Evolutionary conservation across 2,888 invertebrate species (phyloP), one percentile per base, ranked within the genome.

Genomic region (Mystacides longicornis): DNA sequence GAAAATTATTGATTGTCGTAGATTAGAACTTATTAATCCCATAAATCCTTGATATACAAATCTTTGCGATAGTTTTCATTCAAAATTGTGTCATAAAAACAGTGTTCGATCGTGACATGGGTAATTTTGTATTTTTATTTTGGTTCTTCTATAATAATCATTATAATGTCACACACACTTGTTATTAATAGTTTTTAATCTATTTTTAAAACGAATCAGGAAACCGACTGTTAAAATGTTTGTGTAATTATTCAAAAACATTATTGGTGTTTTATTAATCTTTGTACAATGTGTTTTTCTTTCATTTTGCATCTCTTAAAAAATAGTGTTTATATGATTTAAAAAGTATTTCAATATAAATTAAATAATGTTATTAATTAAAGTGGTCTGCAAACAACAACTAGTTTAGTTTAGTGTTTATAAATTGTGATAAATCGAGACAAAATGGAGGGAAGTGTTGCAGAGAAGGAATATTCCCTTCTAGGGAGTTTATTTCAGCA

Each of bases 401-500:
- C n/a, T n/a, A n/a, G 23, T 51, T 51, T 51, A 19, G 14, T n/a
- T n/a, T n/a, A n/a, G 47, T 52, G 42, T 19, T 19, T 47, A 51
- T 37, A 51, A 47, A 51, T 43, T 23, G 49, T 52, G 50, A 52
- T 50, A 43, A 22, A 45, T 23, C 49, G 45, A 54, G 42, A 43
- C 51, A 78, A 74, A 71, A 87, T 87, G 87, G 86, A 86, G 77
- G 81, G 81, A 67, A 82, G 78, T 68, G 73, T 74, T 52, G 78
- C 82, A 67, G 89, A 89, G 71, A 83, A 89, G 73, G 93, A 93
- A 77, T 89, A 88, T 71, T 89, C 89, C 71, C 92, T 91, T 64
- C 78, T 95, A 68, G 95, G 95, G 73, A 91, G 89, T 69, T 82
- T 96, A 65, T 96, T 96, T 72, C 93, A 95, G 75, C 92, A 93